Evolutionary conservation across 2,888 invertebrate genomes (phyloP).

Genomic region (Diogma glabrata): DNA sequence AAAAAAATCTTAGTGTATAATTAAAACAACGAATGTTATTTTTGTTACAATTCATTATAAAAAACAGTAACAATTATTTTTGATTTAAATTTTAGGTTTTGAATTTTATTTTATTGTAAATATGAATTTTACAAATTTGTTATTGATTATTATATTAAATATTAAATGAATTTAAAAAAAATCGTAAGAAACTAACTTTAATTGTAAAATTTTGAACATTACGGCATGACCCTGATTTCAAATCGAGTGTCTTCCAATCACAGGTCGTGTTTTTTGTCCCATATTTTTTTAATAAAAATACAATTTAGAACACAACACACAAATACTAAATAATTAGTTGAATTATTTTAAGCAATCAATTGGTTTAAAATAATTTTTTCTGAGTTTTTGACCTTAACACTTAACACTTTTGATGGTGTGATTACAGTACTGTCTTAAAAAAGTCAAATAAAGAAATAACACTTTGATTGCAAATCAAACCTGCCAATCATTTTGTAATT

Average conservation of each 20-base stretch:
- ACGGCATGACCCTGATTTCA: constrained; percentile 37
- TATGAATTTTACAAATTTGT: constrained; percentile 2
- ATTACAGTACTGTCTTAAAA: too few species aligned
- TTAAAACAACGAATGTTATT: background rate
- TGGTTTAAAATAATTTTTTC: too few species aligned
- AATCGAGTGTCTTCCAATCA: constrained; percentile 40
- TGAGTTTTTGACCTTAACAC: too few species aligned
- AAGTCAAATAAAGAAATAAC: too few species aligned
- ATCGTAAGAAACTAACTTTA: background rate
- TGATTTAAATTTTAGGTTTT: background rate
- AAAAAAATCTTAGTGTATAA: constrained; percentile 1
- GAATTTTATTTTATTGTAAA: too few species aligned
- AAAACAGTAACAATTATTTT: constrained; percentile 3
- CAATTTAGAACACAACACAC: background rate
- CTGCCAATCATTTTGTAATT: too few species aligned
- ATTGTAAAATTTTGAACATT: constrained; percentile 22
- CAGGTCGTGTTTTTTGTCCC: constrained; percentile 30
- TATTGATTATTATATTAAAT: background rate
- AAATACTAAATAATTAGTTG: background rate
- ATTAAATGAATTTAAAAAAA: too few species aligned
- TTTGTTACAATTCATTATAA: background rate
- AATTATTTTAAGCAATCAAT: too few species aligned
- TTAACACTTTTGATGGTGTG: too few species aligned
- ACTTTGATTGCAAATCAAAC: too few species aligned
- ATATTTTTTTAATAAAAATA: background rate